Base-by-base conservation (phyloP, 2,797 vertebrate genomes). In the Pangasius krempfi region DNA sequence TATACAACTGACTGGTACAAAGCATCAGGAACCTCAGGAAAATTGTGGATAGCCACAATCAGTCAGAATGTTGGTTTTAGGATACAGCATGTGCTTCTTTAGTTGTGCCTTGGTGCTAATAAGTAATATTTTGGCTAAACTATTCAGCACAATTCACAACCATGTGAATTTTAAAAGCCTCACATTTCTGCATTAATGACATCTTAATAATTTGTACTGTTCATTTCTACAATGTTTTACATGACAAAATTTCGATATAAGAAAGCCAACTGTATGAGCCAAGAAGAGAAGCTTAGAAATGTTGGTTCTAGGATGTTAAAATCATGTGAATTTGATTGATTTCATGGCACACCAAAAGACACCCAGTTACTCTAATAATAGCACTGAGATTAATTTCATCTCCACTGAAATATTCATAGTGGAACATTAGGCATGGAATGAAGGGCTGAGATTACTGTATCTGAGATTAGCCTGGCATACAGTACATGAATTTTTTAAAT, bases 381-480 rank as follows among this genome's bases (percentile, higher is more conserved):
- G 92, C 50, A 79, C 75, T 25, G 30, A 95, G 91, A 94, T 95
- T 95, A 94, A 95, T 96, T 96, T 95, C 88, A 86, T 90, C 87
- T 70, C 90, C 81, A 89, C 89, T 95, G 92, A 96, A 96, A 96
- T 95, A 95, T 96, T 96, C 92, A 96, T 95, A 93, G 91, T 88
- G 52, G 83, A 90, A 92, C 93, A 93, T 92, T 92, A 94, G 92
- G 95, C 95, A 95, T 94, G 92, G 89, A 90, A 89, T 88, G 91
- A 95, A 93, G 93, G 92, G 93, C 91, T 88, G 90, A 94, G 92
- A 87, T 91, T 86, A 89, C 92, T 52, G 76, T 70, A 93, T 94
- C 84, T 78, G 89, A 90, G 89, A 89, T 87, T 90, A 78, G 86
- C 75, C 76, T 80, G 73, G 81, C 44, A 52, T 89, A 89, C 64